Evolutionary conservation across 1,140 invertebrate species (phyloP).

Genomic region (Protaetia brevitarsis): DNA sequence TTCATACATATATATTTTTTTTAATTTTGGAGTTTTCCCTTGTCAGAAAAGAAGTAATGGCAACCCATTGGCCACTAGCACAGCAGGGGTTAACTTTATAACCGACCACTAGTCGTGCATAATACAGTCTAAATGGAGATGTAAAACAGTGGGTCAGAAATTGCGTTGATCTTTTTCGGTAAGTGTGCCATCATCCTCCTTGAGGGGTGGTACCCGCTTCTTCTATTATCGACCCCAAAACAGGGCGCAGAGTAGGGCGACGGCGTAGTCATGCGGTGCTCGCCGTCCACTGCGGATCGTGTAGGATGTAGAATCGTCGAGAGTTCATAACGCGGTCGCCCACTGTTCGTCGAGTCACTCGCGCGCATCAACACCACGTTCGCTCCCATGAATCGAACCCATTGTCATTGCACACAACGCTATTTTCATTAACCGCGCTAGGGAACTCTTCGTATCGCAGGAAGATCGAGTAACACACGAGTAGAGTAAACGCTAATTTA

Average conservation of each 20-base stretch:
- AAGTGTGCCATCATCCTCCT: conserved; percentile 14
- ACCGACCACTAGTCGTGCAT: no score
- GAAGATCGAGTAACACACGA: neutral
- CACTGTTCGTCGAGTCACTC: neutral
- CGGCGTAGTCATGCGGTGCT: conserved; percentile 20
- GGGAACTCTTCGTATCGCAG: no score
- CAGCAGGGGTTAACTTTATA: no score
- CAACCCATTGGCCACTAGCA: no score
- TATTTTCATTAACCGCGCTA: no score
- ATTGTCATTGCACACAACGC: conserved; percentile 16
- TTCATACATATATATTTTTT: no score
- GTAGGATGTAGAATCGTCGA: neutral
- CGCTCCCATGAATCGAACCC: conserved; percentile 4
- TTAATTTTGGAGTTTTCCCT: no score
- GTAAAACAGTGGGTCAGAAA: neutral
- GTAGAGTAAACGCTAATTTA: no score
- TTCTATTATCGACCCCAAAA: conserved; percentile 31
- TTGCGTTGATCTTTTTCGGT: conserved; percentile 11
- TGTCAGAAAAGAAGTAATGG: no score
- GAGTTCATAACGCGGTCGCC: neutral
- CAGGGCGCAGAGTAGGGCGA: conserved; percentile 13
- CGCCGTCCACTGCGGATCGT: conserved; percentile 5
- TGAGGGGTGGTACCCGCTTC: conserved; percentile 18
- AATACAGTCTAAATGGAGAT: no score
- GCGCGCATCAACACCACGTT: conserved; percentile 4